Evolutionary conservation across 2,113 vertebrate genomes (phyloP).

Genomic region (Chaenogobius annularis): DNA sequence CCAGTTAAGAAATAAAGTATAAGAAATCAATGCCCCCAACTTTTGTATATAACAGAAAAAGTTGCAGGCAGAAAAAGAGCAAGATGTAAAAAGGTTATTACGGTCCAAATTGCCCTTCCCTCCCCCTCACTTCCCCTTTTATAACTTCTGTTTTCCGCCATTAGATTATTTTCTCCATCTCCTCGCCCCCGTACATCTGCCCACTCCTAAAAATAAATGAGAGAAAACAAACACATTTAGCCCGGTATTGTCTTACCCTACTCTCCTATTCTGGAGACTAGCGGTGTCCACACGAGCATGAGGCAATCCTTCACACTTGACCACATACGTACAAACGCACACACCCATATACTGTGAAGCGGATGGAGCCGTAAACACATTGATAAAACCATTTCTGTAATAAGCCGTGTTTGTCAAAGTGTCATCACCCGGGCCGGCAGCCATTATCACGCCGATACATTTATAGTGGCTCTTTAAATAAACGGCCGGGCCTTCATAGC

Average conservation of each 20-base stretch:
- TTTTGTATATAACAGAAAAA: conserved; percentile 27
- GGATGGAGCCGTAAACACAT: conserved; percentile 68
- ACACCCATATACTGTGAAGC: conserved; percentile 31
- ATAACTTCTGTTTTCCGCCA: conserved; percentile 42
- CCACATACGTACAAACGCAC: conserved; percentile 31
- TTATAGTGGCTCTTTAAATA: conserved; percentile 76
- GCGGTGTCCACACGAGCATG: conserved; percentile 23
- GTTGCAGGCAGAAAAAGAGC: conserved; percentile 44
- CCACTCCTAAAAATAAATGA: conserved; percentile 60
- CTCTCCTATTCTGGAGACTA: conserved; percentile 38
- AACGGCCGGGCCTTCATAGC: conserved; percentile 56
- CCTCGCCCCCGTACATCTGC: conserved; percentile 41
- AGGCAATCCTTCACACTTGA: conserved; percentile 40
- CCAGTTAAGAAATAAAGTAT: too few relatives aligned
- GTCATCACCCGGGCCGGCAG: conserved; percentile 64
- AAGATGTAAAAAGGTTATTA: conserved; percentile 57
- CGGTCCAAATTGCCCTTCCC: conserved; percentile 33
- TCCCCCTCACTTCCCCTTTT: conserved; percentile 32
- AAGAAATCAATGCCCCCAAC: conserved; percentile 21
- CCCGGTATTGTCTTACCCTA: conserved; percentile 51
- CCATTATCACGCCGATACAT: conserved; percentile 73
- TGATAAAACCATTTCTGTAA: conserved; percentile 79
- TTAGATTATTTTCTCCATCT: conserved; percentile 48
- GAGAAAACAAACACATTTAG: conserved; percentile 62
- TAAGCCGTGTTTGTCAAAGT: conserved; percentile 78